A percentile compares a stretch with the other conserved stretches of the same genome.
Conservation (phyloP, 2,888 invertebrate species). For the Morpho deidamia region DNA sequence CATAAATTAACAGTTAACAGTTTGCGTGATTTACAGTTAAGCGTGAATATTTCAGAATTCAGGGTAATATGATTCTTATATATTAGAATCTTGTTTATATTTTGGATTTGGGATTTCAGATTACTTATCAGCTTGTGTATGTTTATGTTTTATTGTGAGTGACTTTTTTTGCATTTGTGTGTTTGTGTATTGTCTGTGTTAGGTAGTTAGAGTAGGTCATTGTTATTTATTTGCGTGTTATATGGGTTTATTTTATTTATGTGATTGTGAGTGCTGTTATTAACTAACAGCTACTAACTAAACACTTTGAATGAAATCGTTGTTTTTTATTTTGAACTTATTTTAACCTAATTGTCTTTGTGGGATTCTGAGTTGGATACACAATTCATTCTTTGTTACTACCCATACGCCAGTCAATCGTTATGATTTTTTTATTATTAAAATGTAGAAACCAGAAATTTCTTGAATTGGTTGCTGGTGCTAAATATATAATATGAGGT, state of each 20-base stretch:
- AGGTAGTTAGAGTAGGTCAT: constrained; percentile 10
- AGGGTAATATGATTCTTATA: constrained; percentile 8
- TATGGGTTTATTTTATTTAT: constrained; percentile 20
- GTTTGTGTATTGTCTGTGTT: constrained; percentile 14
- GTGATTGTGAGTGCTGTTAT: constrained; percentile 69
- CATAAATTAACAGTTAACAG: constrained; percentile 41
- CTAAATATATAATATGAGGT: neutral
- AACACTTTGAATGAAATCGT: constrained; percentile 62
- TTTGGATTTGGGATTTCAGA: constrained; percentile 17
- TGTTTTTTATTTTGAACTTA: neutral
- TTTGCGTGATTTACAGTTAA: constrained; percentile 32
- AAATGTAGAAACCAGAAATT: too few species aligned
- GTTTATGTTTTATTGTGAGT: constrained; percentile 2
- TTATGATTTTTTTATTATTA: too few species aligned
- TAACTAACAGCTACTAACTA: constrained; percentile 77
- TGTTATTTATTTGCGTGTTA: constrained; percentile 7
- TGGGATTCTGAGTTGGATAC: too few species aligned
- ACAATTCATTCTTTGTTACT: too few species aligned
- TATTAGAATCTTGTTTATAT: constrained; percentile 7
- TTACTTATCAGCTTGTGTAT: constrained; percentile 1
- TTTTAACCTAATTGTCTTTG: neutral
- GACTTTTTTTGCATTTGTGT: constrained; percentile 12
- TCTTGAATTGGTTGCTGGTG: too few species aligned
- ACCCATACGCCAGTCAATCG: too few species aligned
- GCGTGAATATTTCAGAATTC: constrained; percentile 15